phyloP scores from a whole-genome alignment of 2,797 vertebrate genomes.

The Coluber constrictor region DNA sequence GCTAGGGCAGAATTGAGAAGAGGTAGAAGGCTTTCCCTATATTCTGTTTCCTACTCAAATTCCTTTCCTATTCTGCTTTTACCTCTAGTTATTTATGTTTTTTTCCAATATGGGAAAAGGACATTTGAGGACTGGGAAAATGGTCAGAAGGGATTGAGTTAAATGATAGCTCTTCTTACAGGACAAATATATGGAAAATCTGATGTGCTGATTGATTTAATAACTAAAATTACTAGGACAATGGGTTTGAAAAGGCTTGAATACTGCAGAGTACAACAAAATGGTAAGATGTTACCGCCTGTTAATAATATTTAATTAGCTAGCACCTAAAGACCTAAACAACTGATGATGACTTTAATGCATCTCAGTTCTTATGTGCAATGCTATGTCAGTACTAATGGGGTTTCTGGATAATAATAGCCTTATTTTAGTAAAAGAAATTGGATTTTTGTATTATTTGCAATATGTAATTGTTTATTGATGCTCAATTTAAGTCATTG shows the following conservation, averaged over 20 bases:
- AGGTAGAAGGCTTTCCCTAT: background rate
- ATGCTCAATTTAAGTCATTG: background rate
- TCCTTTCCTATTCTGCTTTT: background rate
- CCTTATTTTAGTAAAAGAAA: conserved; percentile 39
- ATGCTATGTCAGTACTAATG: background rate
- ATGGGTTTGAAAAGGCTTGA: background rate
- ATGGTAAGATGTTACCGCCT: background rate
- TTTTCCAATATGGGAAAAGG: background rate
- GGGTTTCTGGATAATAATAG: conserved; percentile 47
- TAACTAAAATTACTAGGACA: background rate
- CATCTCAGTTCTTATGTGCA: background rate
- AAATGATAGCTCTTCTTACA: background rate
- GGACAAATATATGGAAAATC: background rate
- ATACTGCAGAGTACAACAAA: background rate
- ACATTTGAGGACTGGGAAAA: background rate
- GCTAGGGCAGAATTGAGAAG: background rate
- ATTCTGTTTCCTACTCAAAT: background rate
- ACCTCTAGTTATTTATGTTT: background rate
- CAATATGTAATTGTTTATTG: background rate
- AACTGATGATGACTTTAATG: background rate
- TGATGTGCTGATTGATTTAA: background rate
- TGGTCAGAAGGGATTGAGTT: background rate
- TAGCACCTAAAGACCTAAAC: background rate
- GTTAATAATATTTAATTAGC: background rate
- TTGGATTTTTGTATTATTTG: conserved; percentile 38